These are phyloP conservation scores for Andrena dorsata DNA, from an alignment of 2,888 invertebrate genomes.

Conservation along the genomic window DNA sequence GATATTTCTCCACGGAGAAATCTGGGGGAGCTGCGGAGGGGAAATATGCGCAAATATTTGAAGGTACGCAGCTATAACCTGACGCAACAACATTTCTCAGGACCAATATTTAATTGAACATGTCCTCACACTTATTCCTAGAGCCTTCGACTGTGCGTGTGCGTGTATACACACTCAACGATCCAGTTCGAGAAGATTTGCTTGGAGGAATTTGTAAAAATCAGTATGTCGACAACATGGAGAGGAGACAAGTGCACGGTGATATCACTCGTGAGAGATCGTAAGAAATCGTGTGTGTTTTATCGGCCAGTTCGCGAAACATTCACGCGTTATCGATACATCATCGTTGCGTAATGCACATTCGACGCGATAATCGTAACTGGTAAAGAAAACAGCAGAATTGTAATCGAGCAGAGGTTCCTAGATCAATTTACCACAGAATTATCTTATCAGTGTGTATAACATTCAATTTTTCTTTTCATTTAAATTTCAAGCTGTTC, in stretches of 20 bases:
- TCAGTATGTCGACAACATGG: neutral
- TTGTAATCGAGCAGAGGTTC: neutral
- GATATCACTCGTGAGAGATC: neutral
- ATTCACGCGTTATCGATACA: constrained; percentile 21
- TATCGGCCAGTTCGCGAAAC: constrained; percentile 34
- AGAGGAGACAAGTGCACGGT: neutral
- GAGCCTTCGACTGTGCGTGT: no score
- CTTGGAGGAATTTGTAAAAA: no score
- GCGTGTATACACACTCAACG: no score
- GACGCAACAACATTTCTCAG: neutral
- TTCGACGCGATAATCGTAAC: constrained; percentile 30
- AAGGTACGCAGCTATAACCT: neutral
- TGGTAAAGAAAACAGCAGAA: constrained; percentile 25
- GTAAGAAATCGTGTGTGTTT: constrained; percentile 5
- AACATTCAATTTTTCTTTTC: neutral
- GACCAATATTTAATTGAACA: neutral
- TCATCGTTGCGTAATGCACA: constrained; percentile 34
- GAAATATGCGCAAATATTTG: constrained; percentile 22
- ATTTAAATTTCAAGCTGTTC: neutral
- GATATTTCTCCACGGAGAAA: neutral
- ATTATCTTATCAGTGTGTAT: neutral
- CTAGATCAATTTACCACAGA: neutral
- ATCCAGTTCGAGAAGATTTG: no score
- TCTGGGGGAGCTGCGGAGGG: neutral
- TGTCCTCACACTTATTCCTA: neutral